Base-by-base conservation (phyloP, 2,797 vertebrate species). In the Rhinatrema bivittatum region DNA sequence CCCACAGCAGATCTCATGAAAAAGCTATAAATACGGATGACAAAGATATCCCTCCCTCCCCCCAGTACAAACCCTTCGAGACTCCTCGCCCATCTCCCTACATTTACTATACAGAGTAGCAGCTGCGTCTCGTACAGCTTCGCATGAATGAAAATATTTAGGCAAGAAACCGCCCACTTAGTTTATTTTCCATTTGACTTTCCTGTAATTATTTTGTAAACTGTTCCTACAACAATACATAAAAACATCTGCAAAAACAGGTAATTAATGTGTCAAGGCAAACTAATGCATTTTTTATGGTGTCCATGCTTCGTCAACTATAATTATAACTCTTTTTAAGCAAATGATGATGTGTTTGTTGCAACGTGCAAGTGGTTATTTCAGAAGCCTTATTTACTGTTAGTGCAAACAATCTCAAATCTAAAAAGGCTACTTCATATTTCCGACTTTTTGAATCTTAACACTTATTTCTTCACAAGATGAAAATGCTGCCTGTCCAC, bases 241-340 rank as follows among this genome's bases (percentile, higher is more conserved):
- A 71, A 81, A 90, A 94, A 94, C 94, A 98, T 94, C 91, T 97
- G 93, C 87, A 86, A 87, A 91, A 86, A 89, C 85, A 91, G 88
- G 90, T 95, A 93, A 96, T 97, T 96, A 94, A 84, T 85, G 81
- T 90, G 86, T 90, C 88, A 88, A 86, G 85, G 83, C 81, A 87
- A 88, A 88, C 87, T 88, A 90, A 90, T 87, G 83, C 85, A 85
- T 90, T 90, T 89, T 86, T 87, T 88, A 86, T 87, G 82, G 81
- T 84, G 80, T 75, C 86, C 82, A 84, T 86, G 87, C 83, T 84
- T 88, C 83, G 74, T 85, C 82, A 82, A 78, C 85, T 85, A 79
- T 89, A 91, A 90, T 90, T 90, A 89, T 83, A 90, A 89, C 85
- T 87, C 83, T 82, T 85, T 81, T 85, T 84, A 82, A 85, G 81